These are phyloP conservation scores for Rhabditophanes sp. DNA, from an alignment of 2,888 invertebrate genomes.

Conservation along the genomic window DNA sequence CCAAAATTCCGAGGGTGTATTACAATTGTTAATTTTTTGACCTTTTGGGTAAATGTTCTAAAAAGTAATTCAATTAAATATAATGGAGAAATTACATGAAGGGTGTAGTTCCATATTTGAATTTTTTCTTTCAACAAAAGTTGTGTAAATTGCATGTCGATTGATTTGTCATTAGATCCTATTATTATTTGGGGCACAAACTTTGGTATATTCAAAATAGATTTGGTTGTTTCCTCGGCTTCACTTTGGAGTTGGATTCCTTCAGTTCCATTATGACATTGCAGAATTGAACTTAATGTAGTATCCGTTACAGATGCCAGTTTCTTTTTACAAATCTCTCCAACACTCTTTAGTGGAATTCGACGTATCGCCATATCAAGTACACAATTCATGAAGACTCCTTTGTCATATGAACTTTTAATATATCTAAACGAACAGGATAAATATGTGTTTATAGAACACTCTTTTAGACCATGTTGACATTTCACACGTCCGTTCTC, in stretches of 20 bases:
- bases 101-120: slow-evolving; percentile 13
- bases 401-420: not conserved
- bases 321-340: no score
- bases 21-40: slow-evolving; percentile 5
- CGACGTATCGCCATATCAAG: no score
- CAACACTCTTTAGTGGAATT: no score
- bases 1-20: slow-evolving; percentile 17
- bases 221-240: slow-evolving; percentile 12
- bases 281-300: no score
- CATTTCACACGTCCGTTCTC: slow-evolving; percentile 9
- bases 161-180: slow-evolving; percentile 11
- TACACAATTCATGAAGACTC: slow-evolving; percentile 14
- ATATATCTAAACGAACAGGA: slow-evolving; percentile 7
- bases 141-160: slow-evolving; percentile 19
- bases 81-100: slow-evolving; percentile 1
- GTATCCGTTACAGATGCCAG: no score
- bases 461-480: slow-evolving; percentile 17
- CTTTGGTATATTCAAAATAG: slow-evolving; percentile 12
- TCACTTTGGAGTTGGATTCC: slow-evolving; percentile 12
- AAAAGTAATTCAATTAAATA: not conserved
- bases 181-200: slow-evolving; percentile 17
- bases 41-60: slow-evolving; percentile 1
- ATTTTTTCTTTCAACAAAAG: slow-evolving; percentile 15
- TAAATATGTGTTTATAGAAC: slow-evolving; percentile 13
- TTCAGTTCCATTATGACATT: slow-evolving; percentile 7